Percentiles rank a stretch among this genome's conserved stretches.
phyloP scores from a whole-genome alignment of 2,113 vertebrate species.

The Embiotoca jacksoni region DNA sequence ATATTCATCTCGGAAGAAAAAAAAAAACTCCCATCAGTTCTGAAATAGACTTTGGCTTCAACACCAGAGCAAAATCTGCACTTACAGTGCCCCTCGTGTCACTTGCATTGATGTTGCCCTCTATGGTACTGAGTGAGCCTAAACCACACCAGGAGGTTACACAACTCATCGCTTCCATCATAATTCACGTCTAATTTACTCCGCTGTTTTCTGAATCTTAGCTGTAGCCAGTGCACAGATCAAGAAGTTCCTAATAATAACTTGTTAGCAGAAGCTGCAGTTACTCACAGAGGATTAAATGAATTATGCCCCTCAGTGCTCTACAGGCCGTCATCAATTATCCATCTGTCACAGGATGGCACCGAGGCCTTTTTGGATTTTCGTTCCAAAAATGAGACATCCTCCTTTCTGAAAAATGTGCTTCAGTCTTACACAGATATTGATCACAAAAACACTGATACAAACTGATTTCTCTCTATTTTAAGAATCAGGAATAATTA shows the following conservation, averaged over 20 bases:
- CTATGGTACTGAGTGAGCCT: constrained; percentile 23
- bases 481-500: neutral
- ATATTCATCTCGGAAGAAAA: constrained; percentile 41
- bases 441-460: neutral
- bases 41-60: constrained; percentile 48
- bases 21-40: constrained; percentile 23
- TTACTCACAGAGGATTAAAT: constrained; percentile 51
- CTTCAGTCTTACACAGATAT: neutral
- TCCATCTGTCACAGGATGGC: constrained; percentile 47
- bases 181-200: constrained; percentile 46
- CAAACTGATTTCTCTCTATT: neutral
- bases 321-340: constrained; percentile 39
- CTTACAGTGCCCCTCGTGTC: constrained; percentile 45
- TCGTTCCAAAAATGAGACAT: constrained; percentile 20
- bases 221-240: constrained; percentile 35
- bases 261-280: constrained; percentile 50
- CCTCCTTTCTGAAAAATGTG: neutral
- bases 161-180: constrained; percentile 43
- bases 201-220: constrained; percentile 36
- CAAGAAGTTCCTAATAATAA: constrained; percentile 34
- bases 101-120: constrained; percentile 53
- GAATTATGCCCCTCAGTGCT: constrained; percentile 29
- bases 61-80: constrained; percentile 29
- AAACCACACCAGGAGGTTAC: constrained; percentile 35
- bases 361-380: constrained; percentile 44